Base-by-base conservation (phyloP, 2,113 vertebrate genomes). In the Odocoileus hemionus region DNA sequence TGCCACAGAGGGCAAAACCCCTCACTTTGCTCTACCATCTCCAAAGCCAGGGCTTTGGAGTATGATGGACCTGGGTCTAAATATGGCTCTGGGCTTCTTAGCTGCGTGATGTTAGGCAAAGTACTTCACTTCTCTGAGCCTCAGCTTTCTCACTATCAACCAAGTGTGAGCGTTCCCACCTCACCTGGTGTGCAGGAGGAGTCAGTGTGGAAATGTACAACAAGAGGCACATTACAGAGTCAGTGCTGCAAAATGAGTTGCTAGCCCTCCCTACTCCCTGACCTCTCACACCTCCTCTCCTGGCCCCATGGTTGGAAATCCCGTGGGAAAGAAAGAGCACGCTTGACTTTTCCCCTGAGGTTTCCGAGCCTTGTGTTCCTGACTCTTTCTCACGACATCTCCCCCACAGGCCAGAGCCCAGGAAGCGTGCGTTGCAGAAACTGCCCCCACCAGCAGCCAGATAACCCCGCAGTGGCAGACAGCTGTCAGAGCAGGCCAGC, bases 311-410 rank as follows among this genome's bases (percentile, higher is more conserved):
- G 89, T 82, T 89, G 6, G 83, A 97, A 97, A 96, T 97, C 96
- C 89, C 82, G 14, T 96, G 97, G 97, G 97, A 97, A 98, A 97
- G 78, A 87, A 89, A 93, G 91, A 19, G n/a, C 84, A 87, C 89
- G 67, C 57, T 94, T 96, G 84, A 93, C 87, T 97, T 82, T 96
- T 97, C 80, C 95, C 89, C 60, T 25, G 87, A 98, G 86, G 55
- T 97, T 96, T 91, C 90, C 26, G 17, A 97, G 90, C 61, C 94
- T 94, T 90, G 94, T 89, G 84, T 96, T 96, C 84, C 94, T 96
- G 85, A 87, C 84, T 82, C 57, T 97, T 97, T 98, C 97, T 98
- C 98, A 97, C 76, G 54, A 94, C 92, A 96, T 96, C 87, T 97
- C 82, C 90, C 67, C 55, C 83, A 82, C 54, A 97, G 92, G 89